These are phyloP conservation scores for Stegana nigrithorax DNA, from an alignment of 2,888 invertebrate species.

Conservation along the genomic window DNA sequence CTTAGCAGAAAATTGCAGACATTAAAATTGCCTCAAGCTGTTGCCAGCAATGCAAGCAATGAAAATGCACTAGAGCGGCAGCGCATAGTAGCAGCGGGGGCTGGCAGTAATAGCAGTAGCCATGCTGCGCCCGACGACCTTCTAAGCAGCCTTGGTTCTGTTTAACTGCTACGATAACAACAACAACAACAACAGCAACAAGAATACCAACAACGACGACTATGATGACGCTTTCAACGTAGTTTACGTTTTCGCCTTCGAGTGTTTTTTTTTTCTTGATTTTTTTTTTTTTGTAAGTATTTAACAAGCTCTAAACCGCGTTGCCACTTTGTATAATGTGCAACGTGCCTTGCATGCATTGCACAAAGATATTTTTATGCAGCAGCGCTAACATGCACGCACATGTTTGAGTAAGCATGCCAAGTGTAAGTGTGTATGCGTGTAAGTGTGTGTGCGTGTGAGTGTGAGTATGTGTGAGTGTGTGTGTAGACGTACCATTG, in stretches of 20 bases:
- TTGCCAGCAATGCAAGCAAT: constrained; percentile 18
- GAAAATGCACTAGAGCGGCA: background rate
- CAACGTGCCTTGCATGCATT: constrained; percentile 17
- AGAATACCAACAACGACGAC: background rate
- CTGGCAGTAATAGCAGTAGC: constrained; percentile 9
- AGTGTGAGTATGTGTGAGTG: background rate
- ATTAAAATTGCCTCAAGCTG: constrained; percentile 45
- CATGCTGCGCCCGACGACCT: background rate
- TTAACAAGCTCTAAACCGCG: constrained; percentile 26
- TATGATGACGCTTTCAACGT: background rate
- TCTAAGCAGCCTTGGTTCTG: background rate
- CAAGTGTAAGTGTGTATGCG: background rate
- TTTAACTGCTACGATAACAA: background rate
- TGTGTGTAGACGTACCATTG: too few relatives aligned
- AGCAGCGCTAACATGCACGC: background rate
- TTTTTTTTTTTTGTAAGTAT: constrained; percentile 10
- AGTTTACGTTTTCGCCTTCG: background rate
- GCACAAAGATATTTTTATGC: background rate
- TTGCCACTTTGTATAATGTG: constrained; percentile 20
- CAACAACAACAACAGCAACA: background rate
- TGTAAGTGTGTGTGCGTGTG: background rate
- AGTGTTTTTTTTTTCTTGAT: background rate
- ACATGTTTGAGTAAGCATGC: background rate
- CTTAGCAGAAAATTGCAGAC: constrained; percentile 47
- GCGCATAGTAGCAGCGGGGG: constrained; percentile 26